Evolutionary conservation across 2,113 vertebrate species (phyloP), one percentile per base, ranked within the genome.

Genomic region (Engystomops pustulosus): DNA sequence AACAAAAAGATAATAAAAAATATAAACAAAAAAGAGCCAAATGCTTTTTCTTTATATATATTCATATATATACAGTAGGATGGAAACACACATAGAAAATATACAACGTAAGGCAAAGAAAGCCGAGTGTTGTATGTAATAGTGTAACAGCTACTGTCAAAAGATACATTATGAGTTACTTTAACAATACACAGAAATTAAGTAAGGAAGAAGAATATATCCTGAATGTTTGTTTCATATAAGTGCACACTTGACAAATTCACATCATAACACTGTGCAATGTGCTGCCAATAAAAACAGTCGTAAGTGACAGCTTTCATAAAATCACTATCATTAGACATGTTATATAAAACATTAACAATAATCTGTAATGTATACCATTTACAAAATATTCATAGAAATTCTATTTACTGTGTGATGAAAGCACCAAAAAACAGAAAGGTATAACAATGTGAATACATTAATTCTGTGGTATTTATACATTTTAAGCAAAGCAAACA

Each of bases 21-120:
- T 6, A 15, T 18, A 49, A 41, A 34, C 49, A 53, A 68, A 53
- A 53, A 51, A 68, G 58, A 79, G 79, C 71, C 80, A 69, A 78
- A 86, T 86, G 85, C 79, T 82, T 82, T 80, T 86, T 80, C 83
- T 85, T 85, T 70, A 85, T 85, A 85, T 85, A 85, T 85, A 85
- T 85, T 85, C 32, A 85, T 85, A 85, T 85, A 85, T 85, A 85
- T 85, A 78, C 75, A 78, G 53, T 78, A 85, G 75, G 62, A 85
- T 85, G 83, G 83, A 85, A 85, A 85, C 74, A 85, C 83, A 85
- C 83, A 85, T 79, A 85, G 74, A 85, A 85, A 70, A 76, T 70
- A 85, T 85, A 85, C 83, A 85, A 85, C 83, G 49, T 79, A 85
- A 79, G 83, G 83, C 83, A 79, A 85, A 85, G 75, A 79, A 85